Percentiles rank a stretch among this genome's conserved stretches.
phyloP scores from a whole-genome alignment of 2,113 vertebrate genomes.

The Oxygymnocypris stewartii region DNA sequence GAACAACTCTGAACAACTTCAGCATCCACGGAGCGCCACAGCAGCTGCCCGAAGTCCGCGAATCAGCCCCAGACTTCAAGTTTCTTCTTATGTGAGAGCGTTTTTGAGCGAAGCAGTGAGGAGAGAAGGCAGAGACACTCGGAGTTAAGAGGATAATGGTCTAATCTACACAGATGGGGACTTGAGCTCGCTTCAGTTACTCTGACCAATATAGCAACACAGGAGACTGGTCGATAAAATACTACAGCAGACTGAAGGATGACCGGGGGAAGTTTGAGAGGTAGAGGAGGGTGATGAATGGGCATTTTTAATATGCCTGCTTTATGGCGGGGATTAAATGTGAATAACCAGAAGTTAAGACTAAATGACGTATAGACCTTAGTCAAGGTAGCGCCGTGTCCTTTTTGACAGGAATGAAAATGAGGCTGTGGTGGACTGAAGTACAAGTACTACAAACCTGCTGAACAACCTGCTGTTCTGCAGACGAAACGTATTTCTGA shows the following conservation, averaged over 20 bases:
- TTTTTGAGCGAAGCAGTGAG: constrained; percentile 45
- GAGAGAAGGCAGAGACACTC: constrained; percentile 68
- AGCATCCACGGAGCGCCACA: not conserved
- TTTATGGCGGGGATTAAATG: not conserved
- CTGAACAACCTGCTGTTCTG: not conserved
- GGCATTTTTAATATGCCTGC: not conserved
- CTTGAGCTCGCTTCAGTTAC: constrained; percentile 54
- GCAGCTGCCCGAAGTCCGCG: not conserved
- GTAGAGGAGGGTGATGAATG: not conserved
- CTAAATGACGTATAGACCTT: not conserved
- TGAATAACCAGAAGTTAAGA: not conserved
- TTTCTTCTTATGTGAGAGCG: constrained; percentile 15
- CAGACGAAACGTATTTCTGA: not conserved
- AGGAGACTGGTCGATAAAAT: not conserved
- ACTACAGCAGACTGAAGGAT: constrained; percentile 1
- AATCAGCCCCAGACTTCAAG: not conserved
- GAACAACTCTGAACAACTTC: not conserved
- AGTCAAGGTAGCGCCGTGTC: not conserved
- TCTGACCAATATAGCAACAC: constrained; percentile 62
- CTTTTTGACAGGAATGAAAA: not conserved
- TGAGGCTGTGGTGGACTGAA: not conserved
- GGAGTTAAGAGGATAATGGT: constrained; percentile 81
- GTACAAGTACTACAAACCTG: no score
- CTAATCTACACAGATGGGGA: constrained; percentile 80
- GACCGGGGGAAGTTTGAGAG: not conserved